Base-by-base conservation (phyloP, 2,113 vertebrate genomes). In the Leiothrix lutea region DNA sequence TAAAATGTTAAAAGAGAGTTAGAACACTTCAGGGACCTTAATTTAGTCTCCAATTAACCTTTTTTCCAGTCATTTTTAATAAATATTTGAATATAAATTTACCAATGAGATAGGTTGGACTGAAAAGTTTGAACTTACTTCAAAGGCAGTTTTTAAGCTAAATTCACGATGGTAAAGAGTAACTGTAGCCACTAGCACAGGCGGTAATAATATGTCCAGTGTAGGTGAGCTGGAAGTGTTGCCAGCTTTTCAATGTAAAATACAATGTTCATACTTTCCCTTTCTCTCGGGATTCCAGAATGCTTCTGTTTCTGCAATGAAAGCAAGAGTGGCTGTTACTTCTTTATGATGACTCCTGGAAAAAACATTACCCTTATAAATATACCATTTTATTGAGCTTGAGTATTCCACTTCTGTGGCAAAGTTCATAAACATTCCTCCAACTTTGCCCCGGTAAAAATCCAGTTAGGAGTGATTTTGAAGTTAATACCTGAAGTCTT, bases 11-110 rank as follows among this genome's bases (percentile, higher is more conserved):
- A 90, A 90, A 90, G 53, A 67, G 40, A 85, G 33, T 61, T 80
- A 50, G 71, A 86, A 70, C 25, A 5, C 83, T 89, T 71, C 47
- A 40, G 75, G 33, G 69, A 69, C 54, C 45, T 84, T 91, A 71
- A 84, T 81, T 86, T 67, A 78, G 40, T 83, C 42, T 94, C 31
- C 53, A 89, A 74, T 95, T 94, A 92, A 86, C 24, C 20, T 78
- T 91, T 94, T 94, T 95, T 84, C 91, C 88, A 94, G 69, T 74
- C n/a, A 78, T 31, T 94, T 31, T 91, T 89, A 88, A 82, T 91
- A 88, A 78, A 78, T 80, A 84, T 50, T 58, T 88, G 65, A 84
- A 62, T 86, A 50, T 70, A 92, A 84, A 44, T 82, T 94, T 91
- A 82, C 71, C 58, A 58, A 36, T 29, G 42, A 82, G 50, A 50